Conservation (phyloP, 2,888 invertebrate genomes). For the Drosophila affinis region DNA sequence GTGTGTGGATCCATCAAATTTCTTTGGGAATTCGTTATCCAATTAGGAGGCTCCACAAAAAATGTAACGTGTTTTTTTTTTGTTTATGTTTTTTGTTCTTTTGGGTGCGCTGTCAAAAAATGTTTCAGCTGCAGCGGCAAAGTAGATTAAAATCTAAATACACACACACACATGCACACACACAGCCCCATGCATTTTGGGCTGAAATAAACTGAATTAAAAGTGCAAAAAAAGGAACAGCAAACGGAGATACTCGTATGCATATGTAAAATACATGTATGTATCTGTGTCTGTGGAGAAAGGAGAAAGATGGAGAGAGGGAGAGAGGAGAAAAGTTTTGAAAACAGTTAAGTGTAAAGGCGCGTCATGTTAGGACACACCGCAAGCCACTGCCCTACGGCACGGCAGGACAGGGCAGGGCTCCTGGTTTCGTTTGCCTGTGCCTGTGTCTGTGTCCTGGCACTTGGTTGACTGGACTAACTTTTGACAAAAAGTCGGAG, state of each 20-base stretch:
- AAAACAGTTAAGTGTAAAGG: slow-evolving; percentile 60
- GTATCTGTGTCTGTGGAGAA: background rate
- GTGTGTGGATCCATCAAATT: slow-evolving; percentile 16
- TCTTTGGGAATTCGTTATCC: slow-evolving; percentile 34
- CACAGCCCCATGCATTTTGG: slow-evolving; percentile 43
- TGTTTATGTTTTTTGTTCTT: slow-evolving; percentile 23
- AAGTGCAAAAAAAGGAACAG: slow-evolving; percentile 70
- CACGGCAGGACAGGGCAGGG: slow-evolving; percentile 3
- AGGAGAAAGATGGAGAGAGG: slow-evolving; percentile 23
- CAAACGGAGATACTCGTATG: slow-evolving; percentile 14
- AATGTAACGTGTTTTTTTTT: slow-evolving; percentile 6
- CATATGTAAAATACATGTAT: background rate
- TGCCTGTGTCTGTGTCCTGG: slow-evolving; percentile 8
- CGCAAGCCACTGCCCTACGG: slow-evolving; percentile 43
- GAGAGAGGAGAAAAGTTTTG: no score
- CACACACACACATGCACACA: slow-evolving; percentile 10
- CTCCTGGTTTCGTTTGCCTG: slow-evolving; percentile 7
- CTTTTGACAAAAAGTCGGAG: slow-evolving; percentile 72
- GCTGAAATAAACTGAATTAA: slow-evolving; percentile 74
- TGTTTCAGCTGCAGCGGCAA: slow-evolving; percentile 74
- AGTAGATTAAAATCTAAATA: slow-evolving; percentile 60
- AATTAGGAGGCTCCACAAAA: slow-evolving; percentile 37
- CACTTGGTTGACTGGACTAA: slow-evolving; percentile 68
- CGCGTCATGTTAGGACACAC: slow-evolving; percentile 73
- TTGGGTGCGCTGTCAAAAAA: slow-evolving; percentile 63